Percentiles rank a stretch among this genome's conserved stretches.
These are phyloP conservation scores for Aspidiotus rigidus DNA, from an alignment of 2,888 invertebrate species.

Conservation along the genomic window DNA sequence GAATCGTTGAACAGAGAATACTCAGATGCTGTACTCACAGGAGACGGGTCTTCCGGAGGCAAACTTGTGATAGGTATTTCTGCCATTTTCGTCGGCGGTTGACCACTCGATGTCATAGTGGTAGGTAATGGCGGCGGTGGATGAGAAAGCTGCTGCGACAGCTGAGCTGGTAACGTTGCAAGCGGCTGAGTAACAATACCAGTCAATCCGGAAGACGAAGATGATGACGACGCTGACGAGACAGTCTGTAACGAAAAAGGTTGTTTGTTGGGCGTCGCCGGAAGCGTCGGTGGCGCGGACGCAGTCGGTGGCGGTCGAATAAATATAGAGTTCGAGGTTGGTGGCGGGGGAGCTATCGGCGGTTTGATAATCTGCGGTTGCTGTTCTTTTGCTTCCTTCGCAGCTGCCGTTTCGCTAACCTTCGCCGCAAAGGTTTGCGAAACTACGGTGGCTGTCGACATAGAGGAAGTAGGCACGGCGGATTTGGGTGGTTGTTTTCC, in stretches of 20 bases:
- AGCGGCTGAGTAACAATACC: slow-evolving; percentile 20
- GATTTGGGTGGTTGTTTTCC: slow-evolving; percentile 42
- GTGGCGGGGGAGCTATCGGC: slow-evolving; percentile 38
- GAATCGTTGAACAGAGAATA: slow-evolving; percentile 81
- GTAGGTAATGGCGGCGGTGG: slow-evolving; percentile 30
- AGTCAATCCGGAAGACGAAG: neutral
- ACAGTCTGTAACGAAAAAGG: slow-evolving; percentile 40
- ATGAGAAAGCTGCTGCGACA: slow-evolving; percentile 31
- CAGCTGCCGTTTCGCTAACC: slow-evolving; percentile 43
- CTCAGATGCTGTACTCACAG: slow-evolving; percentile 45
- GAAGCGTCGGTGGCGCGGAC: slow-evolving; percentile 25
- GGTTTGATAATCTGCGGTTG: slow-evolving; percentile 39
- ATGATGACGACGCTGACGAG: slow-evolving; percentile 11
- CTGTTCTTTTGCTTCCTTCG: slow-evolving; percentile 38
- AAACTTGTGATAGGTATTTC: slow-evolving; percentile 24
- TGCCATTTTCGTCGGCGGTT: slow-evolving; percentile 31
- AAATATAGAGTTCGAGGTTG: slow-evolving; percentile 37
- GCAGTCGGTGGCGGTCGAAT: slow-evolving; percentile 27
- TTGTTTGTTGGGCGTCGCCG: slow-evolving; percentile 40
- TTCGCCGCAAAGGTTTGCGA: slow-evolving; percentile 63
- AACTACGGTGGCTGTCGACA: slow-evolving; percentile 26
- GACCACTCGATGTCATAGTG: slow-evolving; percentile 15
- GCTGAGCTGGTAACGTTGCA: slow-evolving; percentile 30
- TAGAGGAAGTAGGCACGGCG: slow-evolving; percentile 26
- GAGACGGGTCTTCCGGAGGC: slow-evolving; percentile 25